Percentiles rank a stretch among this genome's conserved stretches.
phyloP scores from a whole-genome alignment of 2,888 invertebrate genomes.

The Hydraecia micacea region DNA sequence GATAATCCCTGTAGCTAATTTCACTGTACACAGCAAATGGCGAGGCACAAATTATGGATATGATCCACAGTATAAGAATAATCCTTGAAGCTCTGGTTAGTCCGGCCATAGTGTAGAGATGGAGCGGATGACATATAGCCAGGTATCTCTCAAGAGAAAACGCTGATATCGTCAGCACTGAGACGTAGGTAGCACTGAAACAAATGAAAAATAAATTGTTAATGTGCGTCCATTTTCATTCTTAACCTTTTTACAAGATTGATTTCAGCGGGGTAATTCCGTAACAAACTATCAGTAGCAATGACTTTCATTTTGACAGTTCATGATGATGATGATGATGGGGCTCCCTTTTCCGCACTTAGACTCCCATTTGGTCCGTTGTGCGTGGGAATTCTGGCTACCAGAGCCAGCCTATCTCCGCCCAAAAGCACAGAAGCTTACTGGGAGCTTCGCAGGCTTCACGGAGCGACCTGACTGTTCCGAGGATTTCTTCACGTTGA shows the following conservation, averaged over 20 bases:
- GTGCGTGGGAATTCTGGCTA: too few relatives aligned
- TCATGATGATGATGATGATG: too few relatives aligned
- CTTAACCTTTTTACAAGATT: conserved; percentile 27
- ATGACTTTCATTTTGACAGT: too few relatives aligned
- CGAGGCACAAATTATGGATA: conserved; percentile 93
- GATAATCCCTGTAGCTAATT: conserved; percentile 94
- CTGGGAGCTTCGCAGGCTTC: too few relatives aligned
- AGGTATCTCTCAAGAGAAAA: conserved; percentile 97
- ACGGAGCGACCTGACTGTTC: too few relatives aligned
- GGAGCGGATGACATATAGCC: conserved; percentile 96
- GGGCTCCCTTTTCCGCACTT: too few relatives aligned
- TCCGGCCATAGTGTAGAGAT: conserved; percentile 95
- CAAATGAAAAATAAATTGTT: conserved; percentile 42
- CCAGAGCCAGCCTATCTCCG: too few relatives aligned
- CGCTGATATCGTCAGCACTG: conserved; percentile 97
- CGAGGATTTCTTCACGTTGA: too few relatives aligned
- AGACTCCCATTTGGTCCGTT: too few relatives aligned
- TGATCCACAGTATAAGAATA: conserved; percentile 94
- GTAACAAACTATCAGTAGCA: too few relatives aligned
- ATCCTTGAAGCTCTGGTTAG: conserved; percentile 94
- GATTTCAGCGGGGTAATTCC: not conserved
- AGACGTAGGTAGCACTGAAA: conserved; percentile 96
- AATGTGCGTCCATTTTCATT: not conserved
- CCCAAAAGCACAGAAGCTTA: too few relatives aligned
- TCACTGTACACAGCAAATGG: conserved; percentile 94